Conservation (phyloP, 2,113 vertebrate genomes). For the Rhea americana region DNA sequence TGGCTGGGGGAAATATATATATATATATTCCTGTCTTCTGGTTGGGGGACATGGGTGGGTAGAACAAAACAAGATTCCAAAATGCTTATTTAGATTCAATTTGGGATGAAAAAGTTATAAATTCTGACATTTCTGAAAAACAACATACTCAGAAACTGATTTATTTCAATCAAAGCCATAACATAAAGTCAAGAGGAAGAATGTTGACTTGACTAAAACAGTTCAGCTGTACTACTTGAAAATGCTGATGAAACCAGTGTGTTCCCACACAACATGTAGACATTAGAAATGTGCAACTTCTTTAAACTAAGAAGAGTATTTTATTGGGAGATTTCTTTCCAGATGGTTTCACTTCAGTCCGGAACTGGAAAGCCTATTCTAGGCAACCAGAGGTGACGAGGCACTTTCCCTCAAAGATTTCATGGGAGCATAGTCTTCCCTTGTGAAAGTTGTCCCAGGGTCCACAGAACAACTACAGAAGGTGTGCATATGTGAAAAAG, state of each 20-base stretch:
- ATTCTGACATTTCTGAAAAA: slow-evolving; percentile 38
- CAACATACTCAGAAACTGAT: slow-evolving; percentile 7
- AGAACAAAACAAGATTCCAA: slow-evolving; percentile 26
- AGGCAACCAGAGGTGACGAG: slow-evolving; percentile 24
- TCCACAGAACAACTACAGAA: background rate
- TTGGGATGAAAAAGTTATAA: background rate
- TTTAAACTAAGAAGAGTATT: slow-evolving; percentile 41
- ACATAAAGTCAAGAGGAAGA: slow-evolving; percentile 32
- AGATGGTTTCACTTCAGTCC: slow-evolving; percentile 39
- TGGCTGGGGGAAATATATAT: background rate
- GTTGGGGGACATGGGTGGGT: background rate
- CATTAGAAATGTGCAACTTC: slow-evolving; percentile 18
- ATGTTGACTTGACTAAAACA: slow-evolving; percentile 57
- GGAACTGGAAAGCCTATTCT: background rate
- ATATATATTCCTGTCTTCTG: background rate
- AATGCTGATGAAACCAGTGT: slow-evolving; percentile 60
- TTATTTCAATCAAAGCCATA: slow-evolving; percentile 49
- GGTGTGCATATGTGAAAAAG: background rate
- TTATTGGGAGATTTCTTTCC: slow-evolving; percentile 36
- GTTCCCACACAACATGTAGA: slow-evolving; percentile 27
- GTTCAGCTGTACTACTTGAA: background rate
- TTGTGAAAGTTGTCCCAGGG: background rate
- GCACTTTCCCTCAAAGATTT: background rate
- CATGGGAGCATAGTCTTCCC: background rate
- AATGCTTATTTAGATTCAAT: background rate